Evolutionary conservation across 2,797 vertebrate species (phyloP), one percentile per base, ranked within the genome.

Genomic region (Lacerta viridis): DNA sequence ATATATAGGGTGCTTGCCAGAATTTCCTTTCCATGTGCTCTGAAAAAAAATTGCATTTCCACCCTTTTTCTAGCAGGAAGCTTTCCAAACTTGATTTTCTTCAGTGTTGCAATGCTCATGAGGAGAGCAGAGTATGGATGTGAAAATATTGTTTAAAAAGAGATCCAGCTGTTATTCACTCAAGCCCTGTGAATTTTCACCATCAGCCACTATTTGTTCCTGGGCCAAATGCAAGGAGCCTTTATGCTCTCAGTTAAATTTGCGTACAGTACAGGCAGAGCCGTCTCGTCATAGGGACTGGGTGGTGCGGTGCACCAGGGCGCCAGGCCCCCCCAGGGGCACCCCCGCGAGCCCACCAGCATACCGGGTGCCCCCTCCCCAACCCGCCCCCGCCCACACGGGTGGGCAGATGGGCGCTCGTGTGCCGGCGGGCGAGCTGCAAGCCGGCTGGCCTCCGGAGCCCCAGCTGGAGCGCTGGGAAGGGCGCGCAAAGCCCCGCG

Each of bases 1-100:
- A 66, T 90, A 92, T 43, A 18, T 84, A 36, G 0, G 81, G 84
- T 88, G 86, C 43, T 88, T 89, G 64, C 59, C 78, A 80, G 85
- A 81, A 90, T 33, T 27, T 39, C 50, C 46, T 36, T 5, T 86
- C 39, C 5, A 3, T 84, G 27, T 46, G 1, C 36, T 41, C 27
- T 90, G 89, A 66, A 41, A 87, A n/a, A n/a, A 89, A 91, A 89
- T 81, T 82, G 55, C 50, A 91, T 69, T 77, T 92, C 77, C 33
- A 23, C 39, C 9, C 69, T 90, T 91, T 90, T 93, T 86, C 9
- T n/a, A 79, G 80, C 72, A 68, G 80, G 69, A 90, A 88, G 83
- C 10, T 81, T 81, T 69, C 80, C 69, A 88, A 88, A 29, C 79
- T 92, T 91, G 72, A 68, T 92, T 64, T 87, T 64, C 50, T 74